Evolutionary conservation across 2,113 vertebrate genomes (phyloP), one percentile per base, ranked within the genome.

Genomic region (Triplophysa rosa): DNA sequence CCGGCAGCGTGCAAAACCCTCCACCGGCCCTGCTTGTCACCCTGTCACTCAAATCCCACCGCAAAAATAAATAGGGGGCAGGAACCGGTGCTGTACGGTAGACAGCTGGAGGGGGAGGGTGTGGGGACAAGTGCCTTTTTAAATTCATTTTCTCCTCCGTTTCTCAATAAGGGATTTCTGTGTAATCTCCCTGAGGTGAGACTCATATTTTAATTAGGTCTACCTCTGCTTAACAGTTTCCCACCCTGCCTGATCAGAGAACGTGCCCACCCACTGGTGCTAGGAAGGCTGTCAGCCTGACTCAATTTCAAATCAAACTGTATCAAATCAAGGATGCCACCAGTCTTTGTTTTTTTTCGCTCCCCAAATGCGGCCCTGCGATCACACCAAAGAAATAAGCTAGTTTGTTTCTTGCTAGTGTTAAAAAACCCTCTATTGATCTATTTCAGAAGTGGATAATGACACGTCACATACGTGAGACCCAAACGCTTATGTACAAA

Each of bases 151-250:
- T 88, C 83, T 86, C 85, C 88, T 87, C 82, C 68, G 77, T 89
- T 86, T 89, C 88, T 90, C 89, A 86, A 87, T 84, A 80, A 84
- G 73, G 87, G 82, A 87, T 83, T 79, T 87, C 86, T 78, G 81
- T 78, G 76, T 89, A 89, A 89, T 90, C 85, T 91, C 91, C 89
- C 90, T 67, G 81, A 87, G 86, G 87, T 87, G 82, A 86, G 85
- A 89, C 86, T 89, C 84, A 85, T 85, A 85, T 89, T 92, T 91
- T 93, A 93, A 93, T 93, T 92, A 91, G 91, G 90, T 89, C 87
- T 92, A 86, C 86, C 90, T 88, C 87, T 82, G 80, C 85, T 88
- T 89, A 83, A 85, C 71, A 42, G 84, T 82, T 88, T 82, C 84
- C 84, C 80, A 84, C 72, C 49, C 78, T 78, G 87, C 83, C 85